These are phyloP conservation scores for Bothrops alternatus DNA, from an alignment of 2,797 vertebrate genomes.

Conservation along the genomic window DNA sequence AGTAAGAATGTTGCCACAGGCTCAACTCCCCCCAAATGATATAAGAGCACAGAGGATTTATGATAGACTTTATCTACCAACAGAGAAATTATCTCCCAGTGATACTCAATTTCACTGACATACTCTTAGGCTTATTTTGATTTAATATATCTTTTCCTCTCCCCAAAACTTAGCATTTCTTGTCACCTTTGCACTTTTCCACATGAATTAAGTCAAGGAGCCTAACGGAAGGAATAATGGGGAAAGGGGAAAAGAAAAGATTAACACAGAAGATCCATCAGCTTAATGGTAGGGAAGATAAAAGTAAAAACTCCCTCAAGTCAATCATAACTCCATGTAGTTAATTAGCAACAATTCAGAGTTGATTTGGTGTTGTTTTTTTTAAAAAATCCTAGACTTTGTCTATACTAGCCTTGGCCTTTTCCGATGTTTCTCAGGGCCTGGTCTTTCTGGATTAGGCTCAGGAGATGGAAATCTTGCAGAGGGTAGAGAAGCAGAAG, in stretches of 20 bases:
- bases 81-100: constrained; percentile 23
- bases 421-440: not conserved
- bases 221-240: not conserved
- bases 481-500: not conserved
- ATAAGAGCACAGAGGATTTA: constrained; percentile 22
- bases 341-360: not conserved
- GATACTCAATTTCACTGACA: constrained; percentile 16
- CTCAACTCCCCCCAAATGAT: not conserved
- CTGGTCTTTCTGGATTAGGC: not conserved
- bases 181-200: not conserved
- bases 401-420: not conserved
- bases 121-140: constrained; percentile 22
- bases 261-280: not conserved
- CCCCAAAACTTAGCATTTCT: not conserved
- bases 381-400: not conserved
- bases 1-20: constrained; percentile 29
- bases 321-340: not conserved
- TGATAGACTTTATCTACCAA: constrained; percentile 21
- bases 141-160: constrained; percentile 24
- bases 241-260: not conserved
- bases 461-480: not conserved
- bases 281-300: not conserved
- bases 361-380: not conserved
- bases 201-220: not conserved
- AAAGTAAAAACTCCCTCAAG: not conserved